Evolutionary conservation across 2,888 invertebrate genomes (phyloP).

Genomic region (Tipula helvola): DNA sequence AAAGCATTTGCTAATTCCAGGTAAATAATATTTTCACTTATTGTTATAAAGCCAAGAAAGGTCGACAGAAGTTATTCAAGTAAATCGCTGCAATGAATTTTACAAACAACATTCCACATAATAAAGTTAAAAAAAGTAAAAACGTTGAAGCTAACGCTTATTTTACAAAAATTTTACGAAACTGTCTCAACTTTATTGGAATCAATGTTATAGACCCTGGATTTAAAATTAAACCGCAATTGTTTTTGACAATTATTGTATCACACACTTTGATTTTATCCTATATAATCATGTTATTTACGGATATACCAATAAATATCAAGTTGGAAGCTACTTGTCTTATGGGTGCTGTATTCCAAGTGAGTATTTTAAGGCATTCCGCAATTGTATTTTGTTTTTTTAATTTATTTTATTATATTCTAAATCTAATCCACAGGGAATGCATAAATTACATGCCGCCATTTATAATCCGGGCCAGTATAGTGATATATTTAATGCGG

Average conservation of each 20-base stretch:
- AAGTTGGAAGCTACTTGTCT: neutral
- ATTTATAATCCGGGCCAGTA: neutral
- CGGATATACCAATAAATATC: neutral
- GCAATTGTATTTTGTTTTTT: neutral
- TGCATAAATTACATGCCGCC: neutral
- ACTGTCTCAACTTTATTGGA: neutral
- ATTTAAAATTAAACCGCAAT: neutral
- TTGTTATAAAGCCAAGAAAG: too few species aligned
- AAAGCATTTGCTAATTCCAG: too few species aligned
- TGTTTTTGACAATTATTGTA: neutral
- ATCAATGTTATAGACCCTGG: neutral
- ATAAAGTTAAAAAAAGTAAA: neutral
- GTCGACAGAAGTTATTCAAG: too few species aligned
- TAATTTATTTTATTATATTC: neutral
- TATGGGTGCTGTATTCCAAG: neutral
- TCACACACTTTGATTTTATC: neutral
- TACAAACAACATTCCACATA: neutral
- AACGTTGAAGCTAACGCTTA: neutral
- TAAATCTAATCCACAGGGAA: neutral
- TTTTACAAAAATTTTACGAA: neutral
- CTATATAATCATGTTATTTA: neutral
- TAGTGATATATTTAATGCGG: neutral
- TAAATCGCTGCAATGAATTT: too few species aligned
- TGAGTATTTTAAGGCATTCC: neutral
- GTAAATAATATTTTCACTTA: too few species aligned